phyloP scores from a whole-genome alignment of 1,140 invertebrate genomes.

The Daktulosphaira vitifoliae region DNA sequence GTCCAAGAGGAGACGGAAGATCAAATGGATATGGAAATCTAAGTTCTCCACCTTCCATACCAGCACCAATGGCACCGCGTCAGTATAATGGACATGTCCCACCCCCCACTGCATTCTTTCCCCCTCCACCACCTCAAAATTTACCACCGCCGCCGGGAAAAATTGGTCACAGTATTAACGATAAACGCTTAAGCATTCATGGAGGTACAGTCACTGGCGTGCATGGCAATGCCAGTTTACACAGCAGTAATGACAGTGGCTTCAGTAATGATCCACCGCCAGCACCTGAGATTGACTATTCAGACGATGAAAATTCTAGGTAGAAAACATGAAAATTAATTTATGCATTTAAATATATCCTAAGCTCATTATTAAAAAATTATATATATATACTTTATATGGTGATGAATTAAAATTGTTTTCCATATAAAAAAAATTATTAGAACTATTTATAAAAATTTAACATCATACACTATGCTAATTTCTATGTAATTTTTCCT shows the following conservation, averaged over 20 bases:
- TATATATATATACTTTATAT: no score
- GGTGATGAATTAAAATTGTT: no score
- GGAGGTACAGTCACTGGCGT: not conserved
- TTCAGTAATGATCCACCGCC: constrained; percentile 82
- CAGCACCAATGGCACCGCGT: constrained; percentile 37
- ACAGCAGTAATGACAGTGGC: constrained; percentile 84
- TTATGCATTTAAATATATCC: no score
- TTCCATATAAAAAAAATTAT: no score
- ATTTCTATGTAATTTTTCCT: no score
- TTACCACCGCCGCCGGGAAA: constrained; percentile 12
- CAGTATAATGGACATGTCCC: constrained; percentile 2
- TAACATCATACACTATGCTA: no score
- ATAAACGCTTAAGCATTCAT: not conserved
- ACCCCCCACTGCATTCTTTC: not conserved
- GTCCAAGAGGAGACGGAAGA: not conserved
- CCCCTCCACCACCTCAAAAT: constrained; percentile 28
- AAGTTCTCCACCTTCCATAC: constrained; percentile 37
- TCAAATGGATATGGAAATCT: constrained; percentile 23
- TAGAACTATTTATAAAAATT: no score
- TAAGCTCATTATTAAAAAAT: no score
- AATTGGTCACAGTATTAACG: constrained; percentile 22
- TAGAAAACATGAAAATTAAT: constrained; percentile 45
- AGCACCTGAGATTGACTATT: constrained; percentile 81
- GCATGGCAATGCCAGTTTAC: constrained; percentile 61
- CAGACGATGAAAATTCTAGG: constrained; percentile 74